Percentiles rank a stretch among this genome's conserved stretches.
Evolutionary conservation across 2,113 vertebrate genomes (phyloP).

Genomic region (Gopherus flavomarginatus): DNA sequence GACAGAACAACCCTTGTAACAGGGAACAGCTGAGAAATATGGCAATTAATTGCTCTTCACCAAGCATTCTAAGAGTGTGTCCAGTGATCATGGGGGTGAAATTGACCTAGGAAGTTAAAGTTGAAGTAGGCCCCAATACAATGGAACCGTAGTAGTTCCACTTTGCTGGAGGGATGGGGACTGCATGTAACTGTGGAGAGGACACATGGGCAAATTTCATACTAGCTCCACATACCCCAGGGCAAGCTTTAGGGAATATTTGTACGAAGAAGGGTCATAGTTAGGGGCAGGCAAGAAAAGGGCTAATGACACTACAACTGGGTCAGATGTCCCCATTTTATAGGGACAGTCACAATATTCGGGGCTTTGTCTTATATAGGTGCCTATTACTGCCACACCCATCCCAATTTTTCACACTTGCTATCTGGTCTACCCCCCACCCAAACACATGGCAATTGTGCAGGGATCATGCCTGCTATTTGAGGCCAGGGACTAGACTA

Average conservation of each 20-base stretch:
- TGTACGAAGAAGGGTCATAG: background rate
- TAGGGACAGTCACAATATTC: background rate
- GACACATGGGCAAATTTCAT: conserved; percentile 47
- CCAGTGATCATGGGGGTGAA: background rate
- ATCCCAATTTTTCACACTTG: background rate
- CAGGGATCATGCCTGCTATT: background rate
- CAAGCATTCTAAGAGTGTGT: background rate
- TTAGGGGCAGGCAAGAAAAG: background rate
- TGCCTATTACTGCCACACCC: background rate
- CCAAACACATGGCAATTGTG: background rate
- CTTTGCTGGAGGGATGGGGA: background rate
- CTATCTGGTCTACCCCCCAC: background rate
- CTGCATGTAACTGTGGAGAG: background rate
- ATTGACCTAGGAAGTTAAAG: background rate
- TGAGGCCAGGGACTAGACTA: background rate
- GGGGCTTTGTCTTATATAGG: background rate
- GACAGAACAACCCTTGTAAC: background rate
- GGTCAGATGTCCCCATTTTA: background rate
- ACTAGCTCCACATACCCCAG: conserved; percentile 20
- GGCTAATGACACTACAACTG: background rate
- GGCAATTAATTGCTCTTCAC: background rate
- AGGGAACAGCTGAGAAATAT: background rate
- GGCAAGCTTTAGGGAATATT: background rate
- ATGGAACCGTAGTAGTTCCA: background rate
- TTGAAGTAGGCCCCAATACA: background rate